These are phyloP conservation scores for Cercopithecus mona DNA, from an alignment of 2,113 vertebrate species.

Conservation along the genomic window DNA sequence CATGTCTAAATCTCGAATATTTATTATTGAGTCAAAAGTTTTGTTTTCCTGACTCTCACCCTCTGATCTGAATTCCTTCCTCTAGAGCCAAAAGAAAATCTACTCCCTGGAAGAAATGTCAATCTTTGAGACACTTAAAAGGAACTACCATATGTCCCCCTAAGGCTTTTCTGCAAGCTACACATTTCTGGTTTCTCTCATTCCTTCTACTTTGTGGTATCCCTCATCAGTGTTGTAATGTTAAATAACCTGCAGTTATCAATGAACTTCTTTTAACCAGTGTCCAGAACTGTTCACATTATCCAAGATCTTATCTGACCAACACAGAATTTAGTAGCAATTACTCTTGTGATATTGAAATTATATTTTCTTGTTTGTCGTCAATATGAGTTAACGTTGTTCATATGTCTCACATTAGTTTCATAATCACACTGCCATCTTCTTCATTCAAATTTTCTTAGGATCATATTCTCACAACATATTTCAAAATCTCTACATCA, in stretches of 20 bases:
- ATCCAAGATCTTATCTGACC: not conserved
- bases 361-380: not conserved
- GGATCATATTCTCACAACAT: not conserved
- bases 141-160: not conserved
- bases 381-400: not conserved
- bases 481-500: not conserved
- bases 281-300: not conserved
- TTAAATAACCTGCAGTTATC: not conserved
- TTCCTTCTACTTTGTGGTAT: not conserved
- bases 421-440: not conserved
- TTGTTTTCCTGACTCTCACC: not conserved
- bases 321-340: not conserved
- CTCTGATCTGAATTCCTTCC: not conserved
- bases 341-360: not conserved
- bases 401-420: not conserved
- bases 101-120: not conserved
- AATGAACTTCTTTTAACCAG: not conserved
- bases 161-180: not conserved
- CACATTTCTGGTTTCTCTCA: not conserved
- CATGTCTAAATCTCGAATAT: not conserved
- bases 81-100: not conserved
- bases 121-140: not conserved
- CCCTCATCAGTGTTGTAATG: not conserved
- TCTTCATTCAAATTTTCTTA: not conserved
- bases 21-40: not conserved